Conservation (phyloP, 2,113 vertebrate species). For the Buteo buteo region DNA sequence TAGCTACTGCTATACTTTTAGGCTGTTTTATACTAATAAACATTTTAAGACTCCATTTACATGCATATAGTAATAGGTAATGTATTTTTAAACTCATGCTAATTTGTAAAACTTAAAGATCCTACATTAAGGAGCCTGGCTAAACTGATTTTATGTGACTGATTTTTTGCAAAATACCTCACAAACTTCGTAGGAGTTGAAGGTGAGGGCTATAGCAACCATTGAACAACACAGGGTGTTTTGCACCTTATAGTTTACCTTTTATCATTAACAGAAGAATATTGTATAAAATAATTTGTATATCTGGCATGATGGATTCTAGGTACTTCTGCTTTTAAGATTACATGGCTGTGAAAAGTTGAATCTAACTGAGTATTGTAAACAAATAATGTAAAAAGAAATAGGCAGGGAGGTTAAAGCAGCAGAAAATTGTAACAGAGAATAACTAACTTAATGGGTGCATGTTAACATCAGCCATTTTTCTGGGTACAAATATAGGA, state of each 20-base stretch:
- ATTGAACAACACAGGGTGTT: background rate
- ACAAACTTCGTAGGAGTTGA: background rate
- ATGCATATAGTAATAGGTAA: background rate
- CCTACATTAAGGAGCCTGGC: background rate
- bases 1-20: background rate
- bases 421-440: background rate
- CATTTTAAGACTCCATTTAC: background rate
- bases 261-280: background rate
- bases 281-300: background rate
- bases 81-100: background rate
- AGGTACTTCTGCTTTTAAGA: background rate
- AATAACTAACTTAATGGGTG: background rate
- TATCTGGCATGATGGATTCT: background rate
- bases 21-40: background rate
- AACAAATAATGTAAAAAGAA: background rate
- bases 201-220: background rate
- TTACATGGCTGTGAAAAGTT: background rate
- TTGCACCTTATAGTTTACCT: background rate
- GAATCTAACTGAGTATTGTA: background rate
- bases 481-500: background rate
- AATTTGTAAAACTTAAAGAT: background rate
- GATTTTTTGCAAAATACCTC: background rate
- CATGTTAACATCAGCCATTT: background rate
- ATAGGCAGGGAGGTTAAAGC: background rate
- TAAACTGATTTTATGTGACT: background rate